Percentiles rank a stretch among this genome's conserved stretches.
These are phyloP conservation scores for Netelia fuscicornis DNA, from an alignment of 2,888 invertebrate genomes.

Conservation along the genomic window DNA sequence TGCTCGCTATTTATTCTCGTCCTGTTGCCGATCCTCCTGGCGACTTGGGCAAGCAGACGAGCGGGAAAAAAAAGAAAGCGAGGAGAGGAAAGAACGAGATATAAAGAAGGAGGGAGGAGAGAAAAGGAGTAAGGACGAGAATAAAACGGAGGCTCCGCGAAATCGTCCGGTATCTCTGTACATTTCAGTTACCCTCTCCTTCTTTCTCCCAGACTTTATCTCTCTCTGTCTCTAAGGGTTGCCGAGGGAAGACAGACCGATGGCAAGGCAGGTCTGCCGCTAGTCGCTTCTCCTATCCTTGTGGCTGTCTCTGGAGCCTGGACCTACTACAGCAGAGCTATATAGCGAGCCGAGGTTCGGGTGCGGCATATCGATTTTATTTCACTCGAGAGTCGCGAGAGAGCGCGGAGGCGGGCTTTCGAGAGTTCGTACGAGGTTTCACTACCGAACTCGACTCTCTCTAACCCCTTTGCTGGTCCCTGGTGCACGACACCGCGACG, in stretches of 20 bases:
- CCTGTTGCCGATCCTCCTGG: conserved; percentile 76
- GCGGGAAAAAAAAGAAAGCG: conserved; percentile 48
- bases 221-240: conserved; percentile 64
- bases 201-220: conserved; percentile 29
- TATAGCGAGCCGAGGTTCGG: conserved; percentile 71
- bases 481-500: conserved; percentile 48
- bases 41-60: conserved; percentile 43
- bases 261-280: conserved; percentile 45
- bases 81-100: conserved; percentile 46
- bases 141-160: conserved; percentile 73
- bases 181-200: conserved; percentile 73
- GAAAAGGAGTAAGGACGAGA: conserved; percentile 30
- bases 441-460: conserved; percentile 41
- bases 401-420: conserved; percentile 60
- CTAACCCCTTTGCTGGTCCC: conserved; percentile 41
- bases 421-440: conserved; percentile 53
- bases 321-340: conserved; percentile 33
- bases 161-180: conserved; percentile 81
- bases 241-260: conserved; percentile 70
- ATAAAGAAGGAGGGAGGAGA: conserved; percentile 44
- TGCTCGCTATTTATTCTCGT: conserved; percentile 82
- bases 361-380: conserved; percentile 83
- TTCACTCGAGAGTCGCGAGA: conserved; percentile 76
- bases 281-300: conserved; percentile 47
- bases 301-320: conserved; percentile 43